Conservation (phyloP, 2,888 invertebrate genomes). For the Drosophila kuntzei region DNA sequence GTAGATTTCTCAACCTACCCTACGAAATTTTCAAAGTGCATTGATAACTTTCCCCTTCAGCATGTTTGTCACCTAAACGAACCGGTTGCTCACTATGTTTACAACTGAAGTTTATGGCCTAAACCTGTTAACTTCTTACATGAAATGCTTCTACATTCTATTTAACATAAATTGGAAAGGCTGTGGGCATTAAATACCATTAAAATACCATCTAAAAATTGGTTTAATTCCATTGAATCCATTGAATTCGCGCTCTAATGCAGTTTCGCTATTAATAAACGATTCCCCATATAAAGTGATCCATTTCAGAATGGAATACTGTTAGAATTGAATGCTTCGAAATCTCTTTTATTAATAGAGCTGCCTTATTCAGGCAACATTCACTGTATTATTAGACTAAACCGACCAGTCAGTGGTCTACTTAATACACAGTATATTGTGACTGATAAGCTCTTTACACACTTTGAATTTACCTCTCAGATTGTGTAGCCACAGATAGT, state of each 20-base stretch:
- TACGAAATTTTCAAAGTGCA: constrained; percentile 38
- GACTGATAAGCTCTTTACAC: constrained; percentile 45
- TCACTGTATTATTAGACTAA: constrained; percentile 18
- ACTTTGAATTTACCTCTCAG: constrained; percentile 32
- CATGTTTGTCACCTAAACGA: constrained; percentile 28
- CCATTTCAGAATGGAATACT: constrained; percentile 30
- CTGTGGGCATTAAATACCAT: constrained; percentile 5
- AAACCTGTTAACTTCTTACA: constrained; percentile 33
- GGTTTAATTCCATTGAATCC: constrained; percentile 1
- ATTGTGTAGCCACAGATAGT: constrained; percentile 33
- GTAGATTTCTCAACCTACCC: constrained; percentile 60
- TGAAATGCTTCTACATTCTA: constrained; percentile 49
- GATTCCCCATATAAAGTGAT: constrained; percentile 18
- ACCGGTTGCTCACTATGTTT: constrained; percentile 31
- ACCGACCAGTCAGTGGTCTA: neutral
- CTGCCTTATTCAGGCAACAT: neutral
- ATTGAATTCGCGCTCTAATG: constrained; percentile 29
- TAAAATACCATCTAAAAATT: constrained; percentile 15
- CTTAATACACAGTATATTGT: neutral
- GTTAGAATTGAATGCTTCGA: constrained; percentile 28
- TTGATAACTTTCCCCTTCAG: constrained; percentile 58
- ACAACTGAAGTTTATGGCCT: constrained; percentile 16
- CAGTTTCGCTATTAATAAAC: constrained; percentile 27
- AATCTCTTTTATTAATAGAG: neutral
- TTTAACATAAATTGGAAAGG: constrained; percentile 56